phyloP scores from a whole-genome alignment of 2,113 vertebrate species.

The Harpagus bidentatus region DNA sequence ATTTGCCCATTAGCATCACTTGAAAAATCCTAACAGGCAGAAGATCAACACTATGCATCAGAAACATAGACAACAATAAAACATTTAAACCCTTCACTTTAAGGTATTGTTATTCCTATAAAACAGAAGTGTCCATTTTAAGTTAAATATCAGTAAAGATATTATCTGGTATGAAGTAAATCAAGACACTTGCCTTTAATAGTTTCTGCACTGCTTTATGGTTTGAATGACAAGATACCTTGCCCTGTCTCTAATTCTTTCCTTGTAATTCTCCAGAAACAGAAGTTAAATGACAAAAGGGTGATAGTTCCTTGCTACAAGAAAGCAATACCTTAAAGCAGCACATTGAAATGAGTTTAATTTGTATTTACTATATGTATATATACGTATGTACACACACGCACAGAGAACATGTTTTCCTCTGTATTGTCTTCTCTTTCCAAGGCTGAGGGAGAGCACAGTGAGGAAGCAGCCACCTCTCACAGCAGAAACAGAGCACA shows the following conservation, averaged over 20 bases:
- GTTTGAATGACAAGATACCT: neutral
- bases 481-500: neutral
- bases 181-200: neutral
- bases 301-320: neutral
- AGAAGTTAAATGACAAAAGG: neutral
- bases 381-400: fast-evolving
- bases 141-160: neutral
- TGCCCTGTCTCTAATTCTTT: neutral
- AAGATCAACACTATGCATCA: neutral
- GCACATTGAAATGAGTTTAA: neutral
- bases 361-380: neutral
- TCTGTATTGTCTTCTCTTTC: neutral
- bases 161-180: neutral
- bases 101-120: neutral
- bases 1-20: neutral
- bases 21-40: neutral
- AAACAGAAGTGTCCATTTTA: neutral
- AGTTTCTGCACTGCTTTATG: neutral
- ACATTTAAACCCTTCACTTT: neutral
- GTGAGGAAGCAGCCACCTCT: neutral
- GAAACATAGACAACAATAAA: neutral
- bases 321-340: neutral
- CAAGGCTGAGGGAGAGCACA: neutral
- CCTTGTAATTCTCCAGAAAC: neutral
- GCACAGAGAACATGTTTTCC: fast-evolving